Conservation (phyloP, 2,113 vertebrate genomes). For the Aldabrachelys gigantea region DNA sequence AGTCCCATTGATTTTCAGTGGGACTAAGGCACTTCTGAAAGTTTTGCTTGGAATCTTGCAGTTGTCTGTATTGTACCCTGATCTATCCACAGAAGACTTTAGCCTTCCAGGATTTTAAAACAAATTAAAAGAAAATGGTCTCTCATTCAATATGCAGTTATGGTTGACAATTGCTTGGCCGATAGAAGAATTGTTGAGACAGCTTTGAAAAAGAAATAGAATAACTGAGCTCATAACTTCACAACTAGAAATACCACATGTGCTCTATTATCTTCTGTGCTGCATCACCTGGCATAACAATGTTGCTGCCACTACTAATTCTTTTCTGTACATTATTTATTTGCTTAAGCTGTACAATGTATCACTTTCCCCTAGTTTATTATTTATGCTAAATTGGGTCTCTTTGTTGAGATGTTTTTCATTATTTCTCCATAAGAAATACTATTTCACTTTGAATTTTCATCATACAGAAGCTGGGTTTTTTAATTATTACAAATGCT, state of each 20-base stretch:
- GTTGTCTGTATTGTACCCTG: not conserved
- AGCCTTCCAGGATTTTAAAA: not conserved
- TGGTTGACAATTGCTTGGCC: not conserved
- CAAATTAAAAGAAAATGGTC: not conserved
- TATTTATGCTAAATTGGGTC: not conserved
- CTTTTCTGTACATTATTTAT: not conserved
- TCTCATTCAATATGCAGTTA: not conserved
- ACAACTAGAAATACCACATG: not conserved
- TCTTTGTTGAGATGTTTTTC: not conserved
- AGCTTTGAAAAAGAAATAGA: not conserved
- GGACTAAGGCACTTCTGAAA: not conserved
- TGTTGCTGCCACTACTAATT: not conserved
- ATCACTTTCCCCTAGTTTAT: not conserved
- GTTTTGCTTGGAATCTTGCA: not conserved
- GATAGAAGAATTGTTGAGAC: not conserved
- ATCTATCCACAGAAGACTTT: not conserved
- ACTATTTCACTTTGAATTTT: not conserved
- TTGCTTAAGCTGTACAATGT: not conserved
- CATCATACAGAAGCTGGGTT: not conserved
- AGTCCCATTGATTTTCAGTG: not conserved
- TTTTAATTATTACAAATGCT: not conserved
- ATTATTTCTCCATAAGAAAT: not conserved
- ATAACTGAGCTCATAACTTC: not conserved
- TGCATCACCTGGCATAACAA: not conserved
- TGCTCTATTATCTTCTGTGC: not conserved